A percentile compares a stretch with the other conserved stretches of the same genome.
Conservation (phyloP, 2,888 invertebrate genomes). For the Maniola hyperantus region DNA sequence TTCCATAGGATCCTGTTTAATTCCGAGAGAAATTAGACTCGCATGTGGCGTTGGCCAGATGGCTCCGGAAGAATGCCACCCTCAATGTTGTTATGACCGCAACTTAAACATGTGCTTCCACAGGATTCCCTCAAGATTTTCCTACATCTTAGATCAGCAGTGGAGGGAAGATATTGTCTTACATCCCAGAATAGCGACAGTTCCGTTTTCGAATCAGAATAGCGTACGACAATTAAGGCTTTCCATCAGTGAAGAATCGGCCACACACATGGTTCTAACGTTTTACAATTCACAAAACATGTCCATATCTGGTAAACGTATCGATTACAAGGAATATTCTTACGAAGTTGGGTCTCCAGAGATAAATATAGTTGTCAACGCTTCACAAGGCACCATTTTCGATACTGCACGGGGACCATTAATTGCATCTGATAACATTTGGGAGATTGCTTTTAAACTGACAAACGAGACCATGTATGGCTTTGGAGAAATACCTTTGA, state of each 20-base stretch:
- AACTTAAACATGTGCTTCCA: slow-evolving; percentile 73
- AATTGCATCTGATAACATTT: slow-evolving; percentile 82
- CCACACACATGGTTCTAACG: slow-evolving; percentile 62
- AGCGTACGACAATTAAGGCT: slow-evolving; percentile 56
- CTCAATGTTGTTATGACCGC: slow-evolving; percentile 79
- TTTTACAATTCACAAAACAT: slow-evolving; percentile 57
- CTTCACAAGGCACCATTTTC: slow-evolving; percentile 64
- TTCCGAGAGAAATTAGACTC: slow-evolving; percentile 56
- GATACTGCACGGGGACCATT: slow-evolving; percentile 82
- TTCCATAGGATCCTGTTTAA: slow-evolving; percentile 68
- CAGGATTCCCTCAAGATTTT: slow-evolving; percentile 77
- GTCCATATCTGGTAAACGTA: slow-evolving; percentile 49
- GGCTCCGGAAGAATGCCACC: slow-evolving; percentile 60
- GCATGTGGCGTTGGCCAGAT: slow-evolving; percentile 64
- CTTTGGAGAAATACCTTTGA: slow-evolving; percentile 76
- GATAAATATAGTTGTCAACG: slow-evolving; percentile 56
- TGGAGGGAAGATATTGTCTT: slow-evolving; percentile 63
- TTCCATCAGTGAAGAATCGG: slow-evolving; percentile 64
- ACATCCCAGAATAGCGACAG: slow-evolving; percentile 58
- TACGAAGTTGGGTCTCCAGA: slow-evolving; percentile 61
- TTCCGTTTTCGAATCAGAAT: slow-evolving; percentile 57
- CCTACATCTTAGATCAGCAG: slow-evolving; percentile 61
- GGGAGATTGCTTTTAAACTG: slow-evolving; percentile 83
- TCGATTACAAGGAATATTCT: slow-evolving; percentile 54
- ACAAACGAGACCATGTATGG: slow-evolving; percentile 81